Conservation (phyloP, 2,113 vertebrate genomes). For the Camelus dromedarius region DNA sequence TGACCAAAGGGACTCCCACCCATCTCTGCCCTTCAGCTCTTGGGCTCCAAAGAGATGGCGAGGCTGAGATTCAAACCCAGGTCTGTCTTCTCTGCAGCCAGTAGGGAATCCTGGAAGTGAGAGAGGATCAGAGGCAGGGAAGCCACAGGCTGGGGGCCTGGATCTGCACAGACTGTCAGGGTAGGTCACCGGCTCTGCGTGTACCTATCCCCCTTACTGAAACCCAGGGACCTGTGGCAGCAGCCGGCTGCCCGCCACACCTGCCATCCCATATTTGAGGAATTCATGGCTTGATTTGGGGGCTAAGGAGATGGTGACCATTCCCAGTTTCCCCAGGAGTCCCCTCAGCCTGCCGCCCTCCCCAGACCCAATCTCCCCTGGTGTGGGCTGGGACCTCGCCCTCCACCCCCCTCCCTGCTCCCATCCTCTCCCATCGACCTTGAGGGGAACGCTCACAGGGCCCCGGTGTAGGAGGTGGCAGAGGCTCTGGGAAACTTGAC, state of each 20-base stretch:
- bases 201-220: rapidly evolving
- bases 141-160: neutral
- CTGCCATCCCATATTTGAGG: too few species aligned
- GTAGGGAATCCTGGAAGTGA: neutral
- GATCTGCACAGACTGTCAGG: neutral
- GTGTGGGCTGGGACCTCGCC: neutral
- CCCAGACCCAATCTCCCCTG: neutral
- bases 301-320: neutral
- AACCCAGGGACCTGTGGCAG: neutral
- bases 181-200: neutral
- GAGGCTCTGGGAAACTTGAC: slow-evolving; percentile 66
- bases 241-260: neutral
- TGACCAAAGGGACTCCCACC: neutral
- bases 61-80: neutral
- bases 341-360: neutral
- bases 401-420: neutral
- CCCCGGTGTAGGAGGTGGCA: slow-evolving; percentile 34
- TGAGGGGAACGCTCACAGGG: slow-evolving; percentile 19
- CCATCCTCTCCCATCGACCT: slow-evolving; percentile 16
- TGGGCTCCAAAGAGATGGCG: neutral
- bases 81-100: neutral
- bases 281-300: neutral
- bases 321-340: rapidly evolving
- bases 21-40: neutral
- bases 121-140: neutral